Evolutionary conservation across 1,140 invertebrate genomes (phyloP).

Genomic region (Caenorhabditis inopinata): DNA sequence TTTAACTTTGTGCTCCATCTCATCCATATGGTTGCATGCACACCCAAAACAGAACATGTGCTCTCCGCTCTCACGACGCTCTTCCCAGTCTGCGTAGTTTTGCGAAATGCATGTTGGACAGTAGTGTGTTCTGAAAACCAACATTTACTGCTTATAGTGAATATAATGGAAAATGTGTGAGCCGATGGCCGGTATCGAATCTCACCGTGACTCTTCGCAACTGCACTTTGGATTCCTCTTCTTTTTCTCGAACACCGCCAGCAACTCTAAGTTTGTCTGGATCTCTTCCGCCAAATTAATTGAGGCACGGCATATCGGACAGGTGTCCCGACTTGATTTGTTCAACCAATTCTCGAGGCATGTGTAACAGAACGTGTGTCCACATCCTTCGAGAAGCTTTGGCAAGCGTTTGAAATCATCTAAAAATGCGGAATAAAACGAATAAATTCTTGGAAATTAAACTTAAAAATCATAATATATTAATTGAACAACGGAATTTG

Average conservation of each 20-base stretch:
- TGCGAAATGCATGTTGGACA: not conserved
- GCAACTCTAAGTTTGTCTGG: not conserved
- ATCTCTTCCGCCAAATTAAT: not conserved
- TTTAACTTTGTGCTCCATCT: not conserved
- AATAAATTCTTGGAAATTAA: no score
- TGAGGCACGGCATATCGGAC: not conserved
- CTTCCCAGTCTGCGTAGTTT: constrained; percentile 6
- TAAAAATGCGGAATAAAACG: not conserved
- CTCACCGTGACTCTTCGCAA: not conserved
- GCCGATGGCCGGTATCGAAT: no score
- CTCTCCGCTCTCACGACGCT: constrained; percentile 1
- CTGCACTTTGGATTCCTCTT: not conserved
- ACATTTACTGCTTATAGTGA: no score
- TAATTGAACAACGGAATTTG: no score
- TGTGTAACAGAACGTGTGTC: not conserved
- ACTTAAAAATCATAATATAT: no score
- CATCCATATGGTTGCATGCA: not conserved
- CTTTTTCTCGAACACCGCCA: not conserved
- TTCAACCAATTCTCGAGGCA: not conserved
- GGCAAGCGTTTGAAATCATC: not conserved
- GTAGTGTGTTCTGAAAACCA: not conserved
- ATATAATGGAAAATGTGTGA: no score
- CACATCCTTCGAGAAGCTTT: not conserved
- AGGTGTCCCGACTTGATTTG: not conserved
- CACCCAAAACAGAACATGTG: not conserved